Conservation (phyloP, 2,797 vertebrate species). For the Enteromius trimaculatus region DNA sequence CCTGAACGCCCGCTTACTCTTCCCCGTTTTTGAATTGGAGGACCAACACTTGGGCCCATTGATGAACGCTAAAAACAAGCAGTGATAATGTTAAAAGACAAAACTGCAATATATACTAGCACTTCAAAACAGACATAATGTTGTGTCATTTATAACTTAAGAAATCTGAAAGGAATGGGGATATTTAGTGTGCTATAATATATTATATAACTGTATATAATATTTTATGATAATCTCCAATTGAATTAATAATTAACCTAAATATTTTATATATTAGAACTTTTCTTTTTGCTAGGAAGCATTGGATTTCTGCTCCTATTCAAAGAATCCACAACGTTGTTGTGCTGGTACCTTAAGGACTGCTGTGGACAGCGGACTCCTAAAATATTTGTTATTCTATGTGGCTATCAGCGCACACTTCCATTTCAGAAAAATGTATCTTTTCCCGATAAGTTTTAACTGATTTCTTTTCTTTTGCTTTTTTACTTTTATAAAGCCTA, state of each 20-base stretch:
- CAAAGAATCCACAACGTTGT: background rate
- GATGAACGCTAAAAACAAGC: constrained; percentile 74
- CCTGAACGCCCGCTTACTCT: constrained; percentile 65
- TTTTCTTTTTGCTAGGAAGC: background rate
- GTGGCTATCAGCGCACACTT: too few relatives aligned
- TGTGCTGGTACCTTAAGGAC: too few relatives aligned
- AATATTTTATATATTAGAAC: background rate
- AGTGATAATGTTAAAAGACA: too few relatives aligned
- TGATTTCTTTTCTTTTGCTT: too few relatives aligned
- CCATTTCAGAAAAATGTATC: too few relatives aligned
- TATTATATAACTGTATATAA: background rate
- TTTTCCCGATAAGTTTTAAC: too few relatives aligned
- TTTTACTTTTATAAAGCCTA: too few relatives aligned
- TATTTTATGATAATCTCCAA: background rate
- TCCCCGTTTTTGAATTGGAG: constrained; percentile 64
- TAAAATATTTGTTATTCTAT: too few relatives aligned
- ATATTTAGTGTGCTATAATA: background rate
- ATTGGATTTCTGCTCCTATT: too few relatives aligned
- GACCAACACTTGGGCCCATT: constrained; percentile 69
- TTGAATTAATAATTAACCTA: background rate
- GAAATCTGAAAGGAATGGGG: background rate
- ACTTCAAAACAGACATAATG: background rate
- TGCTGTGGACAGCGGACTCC: too few relatives aligned
- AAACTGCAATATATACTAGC: background rate
- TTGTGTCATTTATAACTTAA: background rate